A percentile compares a stretch with the other conserved stretches of the same genome.
Evolutionary conservation across 1,140 invertebrate genomes (phyloP).

Genomic region (Dufourea novaeangliae): DNA sequence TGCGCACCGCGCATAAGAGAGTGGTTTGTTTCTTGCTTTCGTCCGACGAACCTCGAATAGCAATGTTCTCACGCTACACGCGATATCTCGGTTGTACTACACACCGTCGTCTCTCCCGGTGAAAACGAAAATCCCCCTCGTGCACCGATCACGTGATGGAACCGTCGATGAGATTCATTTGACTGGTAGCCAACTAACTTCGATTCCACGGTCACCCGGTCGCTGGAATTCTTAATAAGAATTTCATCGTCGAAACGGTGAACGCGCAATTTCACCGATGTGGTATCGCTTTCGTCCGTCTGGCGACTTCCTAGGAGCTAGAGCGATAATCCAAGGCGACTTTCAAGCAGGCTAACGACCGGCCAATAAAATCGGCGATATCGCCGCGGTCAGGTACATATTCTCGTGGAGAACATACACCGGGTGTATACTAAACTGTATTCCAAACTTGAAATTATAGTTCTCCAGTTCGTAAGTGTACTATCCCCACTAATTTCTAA

Average conservation of each 20-base stretch:
- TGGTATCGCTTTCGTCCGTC: slow-evolving; percentile 1
- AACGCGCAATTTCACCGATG: slow-evolving; percentile 1
- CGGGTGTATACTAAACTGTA: too few species aligned
- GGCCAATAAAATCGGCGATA: slow-evolving; percentile 8
- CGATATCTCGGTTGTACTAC: not conserved
- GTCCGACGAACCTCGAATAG: slow-evolving; percentile 55
- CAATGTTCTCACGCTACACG: slow-evolving; percentile 25
- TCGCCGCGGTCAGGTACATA: too few species aligned
- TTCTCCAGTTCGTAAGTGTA: too few species aligned
- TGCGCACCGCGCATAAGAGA: slow-evolving; percentile 33
- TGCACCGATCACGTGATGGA: not conserved
- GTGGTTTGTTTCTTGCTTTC: slow-evolving; percentile 43
- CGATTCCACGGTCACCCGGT: slow-evolving; percentile 59
- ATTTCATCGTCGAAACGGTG: slow-evolving; percentile 35
- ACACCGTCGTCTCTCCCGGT: slow-evolving; percentile 27
- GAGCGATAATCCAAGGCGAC: not conserved
- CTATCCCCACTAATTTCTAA: too few species aligned
- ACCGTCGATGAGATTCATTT: slow-evolving; percentile 48
- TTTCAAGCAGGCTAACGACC: slow-evolving; percentile 18
- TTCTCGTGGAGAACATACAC: too few species aligned
- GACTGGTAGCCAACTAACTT: slow-evolving; percentile 51
- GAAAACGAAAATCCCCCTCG: slow-evolving; percentile 52
- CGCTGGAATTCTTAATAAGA: slow-evolving; percentile 55
- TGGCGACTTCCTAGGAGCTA: not conserved
- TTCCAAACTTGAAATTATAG: too few species aligned